These are phyloP conservation scores for Ypsolopha scabrella DNA, from an alignment of 2,888 invertebrate genomes.

Conservation along the genomic window DNA sequence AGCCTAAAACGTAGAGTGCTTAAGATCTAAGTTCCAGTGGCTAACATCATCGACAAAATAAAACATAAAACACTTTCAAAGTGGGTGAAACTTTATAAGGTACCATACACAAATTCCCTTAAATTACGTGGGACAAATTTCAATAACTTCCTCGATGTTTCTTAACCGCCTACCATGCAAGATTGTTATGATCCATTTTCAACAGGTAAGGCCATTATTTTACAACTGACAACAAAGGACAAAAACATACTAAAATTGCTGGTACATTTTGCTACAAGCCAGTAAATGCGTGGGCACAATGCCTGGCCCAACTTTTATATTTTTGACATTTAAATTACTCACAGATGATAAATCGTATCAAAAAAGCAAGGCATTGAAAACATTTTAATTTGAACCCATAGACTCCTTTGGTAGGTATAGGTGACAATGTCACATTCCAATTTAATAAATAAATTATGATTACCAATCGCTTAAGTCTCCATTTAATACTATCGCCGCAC, in stretches of 20 bases:
- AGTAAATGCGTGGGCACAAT: no score
- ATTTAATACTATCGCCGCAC: no score
- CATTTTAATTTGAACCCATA: no score
- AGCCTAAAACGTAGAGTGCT: background rate
- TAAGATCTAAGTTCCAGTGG: conserved; percentile 33
- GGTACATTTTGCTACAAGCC: no score
- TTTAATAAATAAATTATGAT: no score
- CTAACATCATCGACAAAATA: conserved; percentile 35
- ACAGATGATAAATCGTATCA: no score
- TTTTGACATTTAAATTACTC: background rate
- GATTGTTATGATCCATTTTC: background rate
- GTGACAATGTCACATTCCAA: no score
- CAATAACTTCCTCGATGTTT: background rate
- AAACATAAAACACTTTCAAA: conserved; percentile 44
- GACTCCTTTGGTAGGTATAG: no score
- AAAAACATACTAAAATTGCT: background rate
- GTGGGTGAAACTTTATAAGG: conserved; percentile 71
- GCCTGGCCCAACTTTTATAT: background rate
- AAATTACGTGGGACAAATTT: conserved; percentile 15
- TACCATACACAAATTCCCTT: conserved; percentile 69
- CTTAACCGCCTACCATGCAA: conserved; percentile 1
- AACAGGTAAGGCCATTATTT: background rate
- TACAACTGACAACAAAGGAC: background rate
- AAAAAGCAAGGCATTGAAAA: no score
- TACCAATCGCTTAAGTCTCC: no score